Evolutionary conservation across 2,113 vertebrate genomes (phyloP), one percentile per base, ranked within the genome.

Genomic region (Thermophis baileyi): DNA sequence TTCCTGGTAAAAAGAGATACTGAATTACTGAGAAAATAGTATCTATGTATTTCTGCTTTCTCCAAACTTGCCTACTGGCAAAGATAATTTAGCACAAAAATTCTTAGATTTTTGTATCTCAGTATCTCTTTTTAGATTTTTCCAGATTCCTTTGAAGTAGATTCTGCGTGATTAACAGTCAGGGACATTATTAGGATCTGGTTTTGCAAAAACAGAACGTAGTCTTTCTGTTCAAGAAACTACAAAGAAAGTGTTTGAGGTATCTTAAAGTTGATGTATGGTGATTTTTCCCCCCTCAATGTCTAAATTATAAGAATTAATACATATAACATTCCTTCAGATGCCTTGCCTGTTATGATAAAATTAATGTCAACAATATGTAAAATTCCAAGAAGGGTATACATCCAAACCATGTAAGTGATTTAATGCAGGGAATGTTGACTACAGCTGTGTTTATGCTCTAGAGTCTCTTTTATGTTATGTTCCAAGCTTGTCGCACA

Each of bases 401-500:
- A 54, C 53, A 49, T 87, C 85, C 40, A 54, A 85, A 85, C n/a
- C 81, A 87, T 87, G 25, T 54, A 49, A 60, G 57, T 35, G 90
- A 40, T 44, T 49, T 91, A 87, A 87, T 40, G 12, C 46, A 63
- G 22, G 85, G 55, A 63, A 60, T 88, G 54, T 51, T 87, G 85
- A 25, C n/a, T 63, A 69, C 91, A 92, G 55, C 91, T 92, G 85
- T 92, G 54, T 63, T 92, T 92, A 86, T 92, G 54, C 25, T 92
- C 85, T 51, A n/a, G 85, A 57, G 54, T 91, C 47, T 20, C 30
- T 87, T 63, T 92, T 63, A 92, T 92, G 85, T 92, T 88, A 50
- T 44, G 49, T 92, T 88, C 91, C 85, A 92, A 63, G 55, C 12
- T 47, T 92, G 27, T 22, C 46, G 1, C 18, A 88, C 44, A 88